Evolutionary conservation across 2,797 vertebrate species (phyloP).

Genomic region (Bradypodion ventrale): DNA sequence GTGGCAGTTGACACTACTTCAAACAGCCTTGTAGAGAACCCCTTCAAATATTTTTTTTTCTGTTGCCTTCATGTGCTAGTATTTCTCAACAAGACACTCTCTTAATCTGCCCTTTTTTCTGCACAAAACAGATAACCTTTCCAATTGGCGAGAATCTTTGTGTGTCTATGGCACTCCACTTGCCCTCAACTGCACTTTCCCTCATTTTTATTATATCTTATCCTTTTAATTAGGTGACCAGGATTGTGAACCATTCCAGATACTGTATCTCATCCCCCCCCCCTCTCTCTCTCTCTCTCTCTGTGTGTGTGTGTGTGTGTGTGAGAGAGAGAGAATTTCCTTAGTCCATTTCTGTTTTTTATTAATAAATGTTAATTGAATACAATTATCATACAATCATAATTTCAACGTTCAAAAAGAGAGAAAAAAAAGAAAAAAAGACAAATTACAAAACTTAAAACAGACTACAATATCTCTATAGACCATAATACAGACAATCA

Average conservation of each 20-base stretch:
- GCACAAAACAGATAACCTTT: constrained; percentile 43
- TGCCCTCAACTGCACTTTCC: constrained; percentile 58
- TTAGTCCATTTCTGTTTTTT: too few relatives aligned
- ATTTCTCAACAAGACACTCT: background rate
- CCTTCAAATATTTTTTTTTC: constrained; percentile 47
- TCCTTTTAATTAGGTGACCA: constrained; percentile 62
- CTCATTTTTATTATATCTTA: constrained; percentile 66
- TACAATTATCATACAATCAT: too few relatives aligned
- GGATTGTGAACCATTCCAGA: constrained; percentile 49
- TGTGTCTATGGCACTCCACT: constrained; percentile 50
- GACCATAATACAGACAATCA: too few relatives aligned
- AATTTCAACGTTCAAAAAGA: too few relatives aligned
- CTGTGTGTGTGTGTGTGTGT: too few relatives aligned
- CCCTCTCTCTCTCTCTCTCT: too few relatives aligned
- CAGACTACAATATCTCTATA: too few relatives aligned
- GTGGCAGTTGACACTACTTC: constrained; percentile 33
- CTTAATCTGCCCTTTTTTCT: constrained; percentile 54
- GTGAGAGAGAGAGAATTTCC: too few relatives aligned
- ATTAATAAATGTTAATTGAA: too few relatives aligned
- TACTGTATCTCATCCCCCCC: constrained; percentile 58
- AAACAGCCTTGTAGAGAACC: constrained; percentile 38
- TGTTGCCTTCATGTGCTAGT: constrained; percentile 27
- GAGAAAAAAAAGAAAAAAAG: too few relatives aligned
- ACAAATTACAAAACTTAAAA: too few relatives aligned
- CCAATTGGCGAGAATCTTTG: constrained; percentile 46